Percentiles rank a stretch among this genome's conserved stretches.
Conservation (phyloP, 2,113 vertebrate species). For the Thryonomys swinderianus region DNA sequence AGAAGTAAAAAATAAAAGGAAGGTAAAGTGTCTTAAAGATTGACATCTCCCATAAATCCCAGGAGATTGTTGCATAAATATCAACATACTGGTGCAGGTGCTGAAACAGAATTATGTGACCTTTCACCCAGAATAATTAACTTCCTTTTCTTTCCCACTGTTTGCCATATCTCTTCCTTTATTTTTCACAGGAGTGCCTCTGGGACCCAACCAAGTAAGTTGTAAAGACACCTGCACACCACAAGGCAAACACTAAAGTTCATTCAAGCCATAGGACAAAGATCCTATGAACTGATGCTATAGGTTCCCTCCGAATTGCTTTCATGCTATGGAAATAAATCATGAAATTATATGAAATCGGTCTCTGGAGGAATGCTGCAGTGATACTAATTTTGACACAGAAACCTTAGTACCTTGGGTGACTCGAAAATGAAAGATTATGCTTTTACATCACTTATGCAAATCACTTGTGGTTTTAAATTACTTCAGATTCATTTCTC, state of each 20-base stretch:
- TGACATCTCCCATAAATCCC: slow-evolving; percentile 78
- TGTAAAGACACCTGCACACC: slow-evolving; percentile 84
- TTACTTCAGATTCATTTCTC: too few species aligned
- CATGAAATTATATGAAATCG: slow-evolving; percentile 73
- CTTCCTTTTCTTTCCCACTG: slow-evolving; percentile 74
- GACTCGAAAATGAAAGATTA: slow-evolving; percentile 65
- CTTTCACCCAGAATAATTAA: slow-evolving; percentile 81
- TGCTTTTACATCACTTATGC: slow-evolving; percentile 44
- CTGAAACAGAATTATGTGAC: slow-evolving; percentile 73
- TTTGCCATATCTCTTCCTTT: slow-evolving; percentile 79
- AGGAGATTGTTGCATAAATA: slow-evolving; percentile 77
- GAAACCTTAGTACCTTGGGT: slow-evolving; percentile 81
- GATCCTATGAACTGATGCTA: slow-evolving; percentile 54
- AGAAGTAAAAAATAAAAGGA: slow-evolving; percentile 55
- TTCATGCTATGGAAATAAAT: slow-evolving; percentile 76
- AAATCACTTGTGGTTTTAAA: too few species aligned
- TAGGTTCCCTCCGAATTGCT: slow-evolving; percentile 60
- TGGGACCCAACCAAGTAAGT: slow-evolving; percentile 82
- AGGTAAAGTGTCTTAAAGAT: slow-evolving; percentile 73
- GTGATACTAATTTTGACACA: slow-evolving; percentile 82
- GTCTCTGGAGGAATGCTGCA: slow-evolving; percentile 79
- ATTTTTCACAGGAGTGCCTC: slow-evolving; percentile 79
- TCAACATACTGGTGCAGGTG: slow-evolving; percentile 78
- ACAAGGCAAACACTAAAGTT: slow-evolving; percentile 83
- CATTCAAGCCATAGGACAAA: slow-evolving; percentile 77